A percentile compares a stretch with the other conserved stretches of the same genome.
phyloP scores from a whole-genome alignment of 2,113 vertebrate species.

The Aplodontia rufa region DNA sequence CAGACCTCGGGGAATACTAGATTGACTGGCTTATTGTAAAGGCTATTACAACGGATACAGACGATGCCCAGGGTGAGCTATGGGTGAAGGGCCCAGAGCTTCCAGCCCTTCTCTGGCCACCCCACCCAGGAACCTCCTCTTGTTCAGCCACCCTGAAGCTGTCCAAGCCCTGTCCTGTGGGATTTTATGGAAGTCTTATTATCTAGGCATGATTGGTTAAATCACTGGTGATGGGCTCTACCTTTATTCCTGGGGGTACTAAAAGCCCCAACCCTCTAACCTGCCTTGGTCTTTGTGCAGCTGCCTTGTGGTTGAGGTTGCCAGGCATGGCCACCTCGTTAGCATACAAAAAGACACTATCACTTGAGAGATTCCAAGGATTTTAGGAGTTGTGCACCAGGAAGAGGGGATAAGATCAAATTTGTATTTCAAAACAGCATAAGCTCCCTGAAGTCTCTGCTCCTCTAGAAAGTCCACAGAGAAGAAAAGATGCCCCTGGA shows the following conservation, averaged over 20 bases:
- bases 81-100: background rate
- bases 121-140: too few relatives aligned
- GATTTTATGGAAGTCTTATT: too few relatives aligned
- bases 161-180: background rate
- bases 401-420: background rate
- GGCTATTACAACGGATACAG: background rate
- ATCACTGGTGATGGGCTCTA: background rate
- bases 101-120: too few relatives aligned
- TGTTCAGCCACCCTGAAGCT: background rate
- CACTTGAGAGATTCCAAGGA: too few relatives aligned
- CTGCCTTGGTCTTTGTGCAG: background rate
- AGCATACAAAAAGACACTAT: background rate
- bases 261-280: background rate
- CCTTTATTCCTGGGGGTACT: background rate
- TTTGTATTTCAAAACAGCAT: background rate
- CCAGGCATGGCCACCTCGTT: background rate
- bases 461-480: too few relatives aligned
- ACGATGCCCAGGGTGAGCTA: background rate
- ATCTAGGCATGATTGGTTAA: background rate
- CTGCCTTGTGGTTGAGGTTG: background rate
- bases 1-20: background rate
- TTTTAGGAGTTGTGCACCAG: background rate
- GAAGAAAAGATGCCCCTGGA: background rate
- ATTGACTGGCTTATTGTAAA: background rate
- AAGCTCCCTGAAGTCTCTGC: background rate